Evolutionary conservation across 2,797 vertebrate genomes (phyloP).

Genomic region (Coilia nasus): DNA sequence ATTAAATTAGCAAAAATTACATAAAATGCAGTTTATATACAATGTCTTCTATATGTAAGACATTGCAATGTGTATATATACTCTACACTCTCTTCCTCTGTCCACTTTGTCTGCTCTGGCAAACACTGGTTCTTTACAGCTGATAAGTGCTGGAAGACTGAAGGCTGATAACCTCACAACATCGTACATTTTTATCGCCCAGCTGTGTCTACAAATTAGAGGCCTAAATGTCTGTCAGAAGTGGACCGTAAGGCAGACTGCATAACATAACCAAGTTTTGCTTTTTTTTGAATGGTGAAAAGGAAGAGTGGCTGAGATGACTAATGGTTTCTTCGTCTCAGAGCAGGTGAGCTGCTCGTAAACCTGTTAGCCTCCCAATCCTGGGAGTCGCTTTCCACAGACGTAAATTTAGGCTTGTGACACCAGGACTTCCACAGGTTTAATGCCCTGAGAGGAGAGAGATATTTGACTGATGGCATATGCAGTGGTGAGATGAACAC

Average conservation of each 20-base stretch:
- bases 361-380: slow-evolving; percentile 62
- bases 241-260: not conserved
- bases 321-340: slow-evolving; percentile 50
- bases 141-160: not conserved
- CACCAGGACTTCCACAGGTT: slow-evolving; percentile 60
- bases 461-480: not conserved
- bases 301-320: slow-evolving; percentile 47
- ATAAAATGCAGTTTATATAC: too few species aligned
- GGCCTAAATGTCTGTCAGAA: not conserved
- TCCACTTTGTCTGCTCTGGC: not conserved
- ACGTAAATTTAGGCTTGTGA: not conserved
- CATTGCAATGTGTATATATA: too few species aligned
- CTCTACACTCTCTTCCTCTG: not conserved
- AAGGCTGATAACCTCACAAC: not conserved
- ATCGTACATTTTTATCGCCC: not conserved
- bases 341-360: slow-evolving; percentile 67
- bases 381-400: not conserved
- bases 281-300: slow-evolving; percentile 13
- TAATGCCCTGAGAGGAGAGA: slow-evolving; percentile 40
- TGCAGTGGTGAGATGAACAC: not conserved
- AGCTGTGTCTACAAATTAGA: not conserved
- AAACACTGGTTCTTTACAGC: not conserved
- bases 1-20: too few species aligned
- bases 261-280: too few species aligned
- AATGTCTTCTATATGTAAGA: too few species aligned